phyloP scores from a whole-genome alignment of 2,113 vertebrate genomes.

The Macquaria ambigua region DNA sequence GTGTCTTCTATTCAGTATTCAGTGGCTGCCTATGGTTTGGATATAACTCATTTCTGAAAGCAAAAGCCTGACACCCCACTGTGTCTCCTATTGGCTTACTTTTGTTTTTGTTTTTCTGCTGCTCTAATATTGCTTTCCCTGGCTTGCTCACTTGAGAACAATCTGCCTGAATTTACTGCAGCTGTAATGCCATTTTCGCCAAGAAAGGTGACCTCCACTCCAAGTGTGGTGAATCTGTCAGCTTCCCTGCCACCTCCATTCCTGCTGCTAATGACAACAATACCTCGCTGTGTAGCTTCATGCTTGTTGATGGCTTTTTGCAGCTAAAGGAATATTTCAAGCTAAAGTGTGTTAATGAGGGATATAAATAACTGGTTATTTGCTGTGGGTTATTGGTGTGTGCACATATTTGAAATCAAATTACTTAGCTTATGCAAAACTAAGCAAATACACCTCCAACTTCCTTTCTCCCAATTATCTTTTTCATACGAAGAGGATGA shows the following conservation, averaged over 20 bases:
- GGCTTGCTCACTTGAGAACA: slow-evolving; percentile 67
- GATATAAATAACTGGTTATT: slow-evolving; percentile 1
- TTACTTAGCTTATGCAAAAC: background rate
- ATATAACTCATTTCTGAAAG: slow-evolving; percentile 74
- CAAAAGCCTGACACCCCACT: slow-evolving; percentile 63
- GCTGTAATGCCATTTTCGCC: slow-evolving; percentile 67
- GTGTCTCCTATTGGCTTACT: slow-evolving; percentile 71
- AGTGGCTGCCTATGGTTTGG: slow-evolving; percentile 60
- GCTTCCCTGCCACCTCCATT: slow-evolving; percentile 24
- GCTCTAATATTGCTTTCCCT: slow-evolving; percentile 64
- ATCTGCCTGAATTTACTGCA: slow-evolving; percentile 74
- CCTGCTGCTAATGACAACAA: slow-evolving; percentile 37
- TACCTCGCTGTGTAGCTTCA: background rate
- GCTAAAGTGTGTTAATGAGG: slow-evolving; percentile 3
- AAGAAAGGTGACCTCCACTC: slow-evolving; percentile 77
- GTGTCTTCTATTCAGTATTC: slow-evolving; percentile 63
- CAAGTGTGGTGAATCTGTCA: slow-evolving; percentile 63
- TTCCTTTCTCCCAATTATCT: background rate
- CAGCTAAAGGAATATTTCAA: slow-evolving; percentile 5
- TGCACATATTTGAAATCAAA: background rate
- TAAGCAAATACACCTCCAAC: background rate
- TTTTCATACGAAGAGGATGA: background rate
- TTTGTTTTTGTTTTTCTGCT: slow-evolving; percentile 74
- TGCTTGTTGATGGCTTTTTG: slow-evolving; percentile 1
- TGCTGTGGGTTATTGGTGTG: background rate